Percentiles rank a stretch among this genome's conserved stretches.
Conservation (phyloP, 2,113 vertebrate genomes). For the human (Homo sapiens) region GRCh38 chr3:194944001-194944500, state of each 20-base stretch:
- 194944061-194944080: too few relatives aligned
- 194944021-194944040: too few relatives aligned
- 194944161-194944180: neutral
- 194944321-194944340: neutral
- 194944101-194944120: conserved; percentile 19
- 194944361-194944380: neutral
- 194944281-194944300: neutral
- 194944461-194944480: too few relatives aligned
- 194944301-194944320: neutral
- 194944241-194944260: neutral
- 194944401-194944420: too few relatives aligned
- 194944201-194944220: neutral
- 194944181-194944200: neutral
- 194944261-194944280: neutral
- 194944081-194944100: neutral
- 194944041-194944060: too few relatives aligned
- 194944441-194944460: too few relatives aligned
- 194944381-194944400: neutral
- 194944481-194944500: too few relatives aligned
- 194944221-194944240: neutral
- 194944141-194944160: neutral
- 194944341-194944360: neutral
- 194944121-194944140: neutral
- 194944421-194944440: too few relatives aligned
- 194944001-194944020: too few relatives aligned